phyloP scores from a whole-genome alignment of 2,888 invertebrate genomes.

The Hymenopus coronatus region DNA sequence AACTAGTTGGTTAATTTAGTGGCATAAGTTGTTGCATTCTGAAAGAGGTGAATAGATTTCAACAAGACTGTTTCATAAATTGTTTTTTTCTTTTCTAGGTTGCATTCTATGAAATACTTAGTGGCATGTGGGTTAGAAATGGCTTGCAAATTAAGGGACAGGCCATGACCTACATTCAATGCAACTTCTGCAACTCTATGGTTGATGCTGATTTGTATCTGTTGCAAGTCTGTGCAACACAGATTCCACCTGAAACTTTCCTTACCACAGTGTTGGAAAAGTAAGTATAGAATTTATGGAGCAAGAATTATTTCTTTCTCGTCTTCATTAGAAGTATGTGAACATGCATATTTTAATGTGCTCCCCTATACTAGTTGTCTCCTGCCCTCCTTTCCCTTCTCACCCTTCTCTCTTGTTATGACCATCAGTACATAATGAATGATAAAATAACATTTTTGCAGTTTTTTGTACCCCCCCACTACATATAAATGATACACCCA shows the following conservation, averaged over 20 bases:
- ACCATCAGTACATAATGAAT: too few species aligned
- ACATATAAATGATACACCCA: too few species aligned
- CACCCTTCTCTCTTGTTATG: too few species aligned
- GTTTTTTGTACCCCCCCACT: too few species aligned
- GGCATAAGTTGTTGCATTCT: not conserved
- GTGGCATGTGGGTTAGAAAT: constrained; percentile 94
- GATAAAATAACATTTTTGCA: too few species aligned
- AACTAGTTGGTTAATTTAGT: not conserved
- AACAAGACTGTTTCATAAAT: not conserved
- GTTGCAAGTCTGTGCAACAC: constrained; percentile 88
- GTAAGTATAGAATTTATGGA: constrained; percentile 50
- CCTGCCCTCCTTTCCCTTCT: too few species aligned
- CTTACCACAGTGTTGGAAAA: constrained; percentile 84
- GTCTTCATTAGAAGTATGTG: not conserved
- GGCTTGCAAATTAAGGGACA: constrained; percentile 98
- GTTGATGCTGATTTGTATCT: constrained; percentile 96
- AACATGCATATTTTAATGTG: not conserved
- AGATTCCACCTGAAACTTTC: constrained; percentile 81
- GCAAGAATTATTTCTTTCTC: not conserved
- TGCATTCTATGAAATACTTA: constrained; percentile 91
- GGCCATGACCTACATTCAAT: constrained; percentile 98
- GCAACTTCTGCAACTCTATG: constrained; percentile 98
- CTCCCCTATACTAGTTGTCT: too few species aligned
- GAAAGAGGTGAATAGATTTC: not conserved
- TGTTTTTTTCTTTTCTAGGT: constrained; percentile 59